Percentiles rank a stretch among this genome's conserved stretches.
Conservation (phyloP, 2,888 invertebrate species). For the Tetanocera ferruginea region DNA sequence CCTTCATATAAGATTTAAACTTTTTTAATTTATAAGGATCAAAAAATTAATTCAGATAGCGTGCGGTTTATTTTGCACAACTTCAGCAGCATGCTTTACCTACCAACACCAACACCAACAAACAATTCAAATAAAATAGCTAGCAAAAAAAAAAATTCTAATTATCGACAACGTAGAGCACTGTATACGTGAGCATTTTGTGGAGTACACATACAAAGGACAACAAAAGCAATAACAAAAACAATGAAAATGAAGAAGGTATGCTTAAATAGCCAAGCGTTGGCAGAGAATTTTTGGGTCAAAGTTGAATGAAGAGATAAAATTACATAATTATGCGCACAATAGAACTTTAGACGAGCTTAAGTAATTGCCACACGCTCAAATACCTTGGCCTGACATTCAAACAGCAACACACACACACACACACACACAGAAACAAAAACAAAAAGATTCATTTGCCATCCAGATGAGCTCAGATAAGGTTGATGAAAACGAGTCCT, state of each 20-base stretch:
- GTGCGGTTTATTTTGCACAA: too few relatives aligned
- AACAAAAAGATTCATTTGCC: neutral
- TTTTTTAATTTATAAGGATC: too few relatives aligned
- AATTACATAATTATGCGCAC: conserved; percentile 10
- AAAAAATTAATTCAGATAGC: too few relatives aligned
- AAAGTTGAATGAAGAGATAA: conserved; percentile 2
- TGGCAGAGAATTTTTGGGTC: neutral
- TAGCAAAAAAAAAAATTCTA: neutral
- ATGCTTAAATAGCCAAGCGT: neutral
- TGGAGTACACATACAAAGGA: neutral
- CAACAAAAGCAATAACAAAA: neutral
- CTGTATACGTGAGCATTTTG: neutral
- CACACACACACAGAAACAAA: neutral
- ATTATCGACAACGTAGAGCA: neutral
- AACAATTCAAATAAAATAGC: neutral
- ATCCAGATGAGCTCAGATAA: neutral
- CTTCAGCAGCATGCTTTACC: too few relatives aligned
- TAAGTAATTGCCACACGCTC: neutral
- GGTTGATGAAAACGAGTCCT: neutral
- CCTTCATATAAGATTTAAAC: too few relatives aligned
- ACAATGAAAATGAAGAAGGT: neutral
- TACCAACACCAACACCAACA: neutral
- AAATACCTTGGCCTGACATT: too few relatives aligned
- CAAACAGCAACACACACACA: neutral
- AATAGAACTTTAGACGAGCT: conserved; percentile 2